Percentiles rank a stretch among this genome's conserved stretches.
phyloP scores from a whole-genome alignment of 2,113 vertebrate species.

The Hemiscyllium ocellatum region DNA sequence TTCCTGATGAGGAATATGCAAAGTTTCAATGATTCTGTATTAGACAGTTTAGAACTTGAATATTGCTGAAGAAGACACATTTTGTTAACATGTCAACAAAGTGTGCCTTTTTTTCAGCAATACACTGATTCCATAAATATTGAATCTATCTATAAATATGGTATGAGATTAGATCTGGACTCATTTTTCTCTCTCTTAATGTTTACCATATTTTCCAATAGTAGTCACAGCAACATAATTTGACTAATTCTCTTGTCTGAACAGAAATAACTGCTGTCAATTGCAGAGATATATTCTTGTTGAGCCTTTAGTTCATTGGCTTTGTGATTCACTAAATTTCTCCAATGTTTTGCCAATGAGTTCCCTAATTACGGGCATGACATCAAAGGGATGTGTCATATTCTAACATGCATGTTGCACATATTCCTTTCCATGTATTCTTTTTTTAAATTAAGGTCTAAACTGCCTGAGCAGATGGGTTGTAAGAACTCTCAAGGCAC shows the following conservation, averaged over 20 bases:
- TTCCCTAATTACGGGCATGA: not conserved
- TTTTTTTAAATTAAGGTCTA: not conserved
- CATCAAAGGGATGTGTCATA: not conserved
- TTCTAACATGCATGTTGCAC: not conserved
- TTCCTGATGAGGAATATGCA: not conserved
- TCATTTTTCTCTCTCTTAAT: not conserved
- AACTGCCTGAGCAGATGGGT: not conserved
- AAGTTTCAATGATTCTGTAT: not conserved
- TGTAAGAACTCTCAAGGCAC: not conserved
- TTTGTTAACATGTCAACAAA: too few species aligned
- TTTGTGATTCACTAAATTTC: not conserved
- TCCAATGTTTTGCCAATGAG: not conserved
- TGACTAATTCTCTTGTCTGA: not conserved
- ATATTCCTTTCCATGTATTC: not conserved
- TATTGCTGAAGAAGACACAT: too few species aligned
- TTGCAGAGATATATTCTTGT: not conserved
- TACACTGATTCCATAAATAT: not conserved
- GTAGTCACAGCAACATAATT: not conserved
- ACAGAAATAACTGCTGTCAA: not conserved
- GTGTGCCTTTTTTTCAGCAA: too few species aligned
- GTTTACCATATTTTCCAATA: not conserved
- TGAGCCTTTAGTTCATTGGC: not conserved
- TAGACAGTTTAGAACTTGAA: too few species aligned
- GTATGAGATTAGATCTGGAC: not conserved
- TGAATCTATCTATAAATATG: not conserved